These are phyloP conservation scores for Piezodorus guildinii DNA, from an alignment of 1,140 invertebrate species.

Conservation along the genomic window DNA sequence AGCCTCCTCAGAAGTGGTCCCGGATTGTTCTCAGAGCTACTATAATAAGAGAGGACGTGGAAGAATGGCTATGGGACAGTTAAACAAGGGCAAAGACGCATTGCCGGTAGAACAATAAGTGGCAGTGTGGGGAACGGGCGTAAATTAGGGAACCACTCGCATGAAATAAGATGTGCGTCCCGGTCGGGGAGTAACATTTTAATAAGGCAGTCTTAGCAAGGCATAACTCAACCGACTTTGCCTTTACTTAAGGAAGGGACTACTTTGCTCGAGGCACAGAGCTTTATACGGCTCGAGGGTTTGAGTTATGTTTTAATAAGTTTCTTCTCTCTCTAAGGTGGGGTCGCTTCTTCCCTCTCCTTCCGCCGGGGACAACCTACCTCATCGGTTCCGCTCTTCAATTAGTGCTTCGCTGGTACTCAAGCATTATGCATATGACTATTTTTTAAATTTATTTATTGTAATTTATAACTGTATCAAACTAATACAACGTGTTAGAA, in stretches of 20 bases:
- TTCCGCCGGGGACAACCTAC: no score
- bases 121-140: background rate
- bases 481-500: no score
- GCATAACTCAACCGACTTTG: constrained; percentile 14
- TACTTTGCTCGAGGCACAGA: background rate
- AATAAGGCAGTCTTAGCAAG: constrained; percentile 12
- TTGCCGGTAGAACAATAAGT: constrained; percentile 3
- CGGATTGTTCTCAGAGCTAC: no score
- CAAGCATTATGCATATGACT: no score
- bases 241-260: background rate
- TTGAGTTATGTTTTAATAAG: constrained; percentile 13
- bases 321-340: background rate
- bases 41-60: no score
- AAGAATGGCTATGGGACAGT: no score
- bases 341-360: no score
- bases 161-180: constrained; percentile 11
- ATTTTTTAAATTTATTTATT: no score
- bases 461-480: no score
- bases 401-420: no score
- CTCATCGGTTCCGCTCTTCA: no score
- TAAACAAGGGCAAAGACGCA: background rate
- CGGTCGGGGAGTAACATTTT: background rate
- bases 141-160: background rate
- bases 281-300: constrained; percentile 1
- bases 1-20: no score